Conservation (phyloP, 1,140 invertebrate genomes). For the Frieseomelitta varia region DNA sequence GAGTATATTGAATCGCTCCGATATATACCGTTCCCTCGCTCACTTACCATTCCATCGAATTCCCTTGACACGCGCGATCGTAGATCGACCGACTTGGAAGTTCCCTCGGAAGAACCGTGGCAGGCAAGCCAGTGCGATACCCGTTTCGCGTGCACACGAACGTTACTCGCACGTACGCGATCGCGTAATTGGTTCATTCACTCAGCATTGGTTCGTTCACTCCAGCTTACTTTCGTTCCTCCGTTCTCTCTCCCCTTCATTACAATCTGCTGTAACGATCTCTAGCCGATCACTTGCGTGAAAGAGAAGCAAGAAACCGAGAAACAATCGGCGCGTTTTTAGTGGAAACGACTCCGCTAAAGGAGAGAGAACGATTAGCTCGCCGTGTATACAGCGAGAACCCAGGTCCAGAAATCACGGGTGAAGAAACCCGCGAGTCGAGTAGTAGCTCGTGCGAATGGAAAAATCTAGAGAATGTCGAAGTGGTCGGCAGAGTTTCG, state of each 20-base stretch:
- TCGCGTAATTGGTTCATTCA: background rate
- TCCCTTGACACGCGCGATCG: background rate
- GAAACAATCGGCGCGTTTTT: too few species aligned
- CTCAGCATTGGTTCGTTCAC: constrained; percentile 15
- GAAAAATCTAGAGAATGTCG: constrained; percentile 77
- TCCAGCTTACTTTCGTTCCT: background rate
- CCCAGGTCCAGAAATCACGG: background rate
- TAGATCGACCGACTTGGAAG: background rate
- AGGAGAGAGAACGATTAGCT: background rate
- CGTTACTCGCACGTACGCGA: background rate
- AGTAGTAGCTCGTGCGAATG: constrained; percentile 50
- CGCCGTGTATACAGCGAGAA: background rate
- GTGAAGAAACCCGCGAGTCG: constrained; percentile 25
- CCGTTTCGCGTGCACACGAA: too few species aligned
- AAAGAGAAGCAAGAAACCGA: too few species aligned
- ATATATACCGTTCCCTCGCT: constrained; percentile 21
- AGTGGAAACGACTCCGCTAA: too few species aligned
- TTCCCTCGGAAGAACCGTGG: too few species aligned
- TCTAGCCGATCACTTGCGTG: too few species aligned
- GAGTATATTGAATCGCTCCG: background rate
- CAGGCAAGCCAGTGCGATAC: too few species aligned
- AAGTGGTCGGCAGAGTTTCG: constrained; percentile 73
- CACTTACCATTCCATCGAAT: constrained; percentile 1
- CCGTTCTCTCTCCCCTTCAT: background rate
- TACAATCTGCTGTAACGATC: background rate